A percentile compares a stretch with the other conserved stretches of the same genome.
Evolutionary conservation across 2,113 vertebrate genomes (phyloP).

Genomic region (Hystrix brachyura): DNA sequence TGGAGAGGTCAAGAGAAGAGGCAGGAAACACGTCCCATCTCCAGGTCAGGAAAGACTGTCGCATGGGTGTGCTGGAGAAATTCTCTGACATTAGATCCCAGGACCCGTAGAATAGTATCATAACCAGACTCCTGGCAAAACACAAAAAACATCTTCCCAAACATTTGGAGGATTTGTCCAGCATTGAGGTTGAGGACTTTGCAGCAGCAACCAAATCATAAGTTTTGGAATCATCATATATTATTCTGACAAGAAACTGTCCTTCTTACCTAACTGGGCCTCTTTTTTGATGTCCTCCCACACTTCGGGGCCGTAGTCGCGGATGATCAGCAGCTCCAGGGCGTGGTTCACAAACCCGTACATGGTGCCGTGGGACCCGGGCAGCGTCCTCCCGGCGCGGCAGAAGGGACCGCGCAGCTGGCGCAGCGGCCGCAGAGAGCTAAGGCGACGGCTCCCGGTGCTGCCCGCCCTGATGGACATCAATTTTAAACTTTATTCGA

Average conservation of each 20-base stretch:
- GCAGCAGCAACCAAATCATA: constrained; percentile 98
- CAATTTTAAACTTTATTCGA: background rate
- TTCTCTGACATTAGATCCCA: constrained; percentile 98
- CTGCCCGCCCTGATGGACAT: constrained; percentile 72
- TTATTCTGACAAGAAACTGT: constrained; percentile 99
- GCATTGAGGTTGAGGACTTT: constrained; percentile 99
- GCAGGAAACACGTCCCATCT: background rate
- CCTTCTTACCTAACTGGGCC: constrained; percentile 98
- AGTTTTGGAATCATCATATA: constrained; percentile 99
- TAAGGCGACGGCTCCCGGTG: background rate
- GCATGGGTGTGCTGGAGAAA: constrained; percentile 91
- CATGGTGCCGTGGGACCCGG: constrained; percentile 78
- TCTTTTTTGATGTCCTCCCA: constrained; percentile 99
- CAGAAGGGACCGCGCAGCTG: background rate
- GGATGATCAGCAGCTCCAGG: constrained; percentile 97
- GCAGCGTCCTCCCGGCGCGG: constrained; percentile 12
- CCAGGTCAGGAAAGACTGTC: background rate
- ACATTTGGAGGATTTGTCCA: constrained; percentile 98
- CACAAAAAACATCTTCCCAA: constrained; percentile 99
- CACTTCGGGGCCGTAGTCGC: constrained; percentile 97
- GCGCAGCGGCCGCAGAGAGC: background rate
- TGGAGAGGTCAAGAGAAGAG: background rate
- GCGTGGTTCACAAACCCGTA: constrained; percentile 99
- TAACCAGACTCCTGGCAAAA: constrained; percentile 99
- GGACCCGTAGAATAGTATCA: constrained; percentile 97